Conservation (phyloP, 64 coral and sea anemone genomes). For the Acropora tenuis region DNA sequence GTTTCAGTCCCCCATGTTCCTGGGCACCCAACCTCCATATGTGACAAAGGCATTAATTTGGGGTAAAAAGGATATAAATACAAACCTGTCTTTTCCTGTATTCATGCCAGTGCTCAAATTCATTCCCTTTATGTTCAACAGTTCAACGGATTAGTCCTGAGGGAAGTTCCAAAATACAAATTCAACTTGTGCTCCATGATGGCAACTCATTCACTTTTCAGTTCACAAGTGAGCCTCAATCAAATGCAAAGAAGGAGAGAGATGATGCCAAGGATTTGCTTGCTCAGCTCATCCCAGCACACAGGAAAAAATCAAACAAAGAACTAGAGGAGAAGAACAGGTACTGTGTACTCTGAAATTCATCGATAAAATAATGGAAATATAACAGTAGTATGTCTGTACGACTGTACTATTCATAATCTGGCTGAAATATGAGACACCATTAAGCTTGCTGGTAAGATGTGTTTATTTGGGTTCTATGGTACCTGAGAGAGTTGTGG, state of each 20-base stretch:
- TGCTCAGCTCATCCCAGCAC: conserved; percentile 94
- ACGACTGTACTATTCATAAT: too few species aligned
- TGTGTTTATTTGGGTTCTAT: too few species aligned
- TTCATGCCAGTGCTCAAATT: not conserved
- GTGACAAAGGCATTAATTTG: too few species aligned
- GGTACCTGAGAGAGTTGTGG: too few species aligned
- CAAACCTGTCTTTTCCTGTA: too few species aligned
- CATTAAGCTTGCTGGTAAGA: too few species aligned
- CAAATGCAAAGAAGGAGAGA: conserved; percentile 72
- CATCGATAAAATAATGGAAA: too few species aligned
- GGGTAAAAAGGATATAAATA: too few species aligned
- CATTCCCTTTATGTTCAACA: conserved; percentile 22
- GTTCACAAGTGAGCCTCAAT: conserved; percentile 67
- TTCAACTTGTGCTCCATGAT: conserved; percentile 92
- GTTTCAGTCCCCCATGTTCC: too few species aligned
- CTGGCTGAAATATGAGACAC: too few species aligned
- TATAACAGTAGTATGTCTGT: too few species aligned
- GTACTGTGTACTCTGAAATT: conserved; percentile 9
- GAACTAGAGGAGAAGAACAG: conserved; percentile 97
- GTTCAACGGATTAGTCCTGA: conserved; percentile 99
- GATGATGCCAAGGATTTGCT: conserved; percentile 93
- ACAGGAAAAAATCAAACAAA: conserved; percentile 89
- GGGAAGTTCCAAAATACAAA: conserved; percentile 88
- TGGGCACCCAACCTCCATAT: too few species aligned
- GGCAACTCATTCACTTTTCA: conserved; percentile 89